Base-by-base conservation (phyloP, 1,140 invertebrate genomes). In the Diorhabda carinulata region DNA sequence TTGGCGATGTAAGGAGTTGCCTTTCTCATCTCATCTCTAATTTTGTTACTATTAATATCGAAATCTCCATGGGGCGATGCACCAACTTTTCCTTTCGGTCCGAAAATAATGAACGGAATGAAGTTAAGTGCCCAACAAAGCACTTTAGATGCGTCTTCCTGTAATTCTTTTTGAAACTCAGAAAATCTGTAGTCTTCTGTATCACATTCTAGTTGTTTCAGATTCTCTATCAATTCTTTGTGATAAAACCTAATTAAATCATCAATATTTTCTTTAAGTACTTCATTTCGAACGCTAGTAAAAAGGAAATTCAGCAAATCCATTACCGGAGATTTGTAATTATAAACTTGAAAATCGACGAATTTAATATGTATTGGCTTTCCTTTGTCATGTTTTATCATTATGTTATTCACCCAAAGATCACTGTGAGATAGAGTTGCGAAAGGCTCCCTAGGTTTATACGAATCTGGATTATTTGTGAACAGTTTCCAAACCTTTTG, bases 301-400 rank as follows among this genome's bases (percentile, higher is more conserved):
- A 83, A 82, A 2, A 89, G 65, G 47, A 87, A 83, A 60, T 88
- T 88, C 0, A 84, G 70, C 3, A 89, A 61, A 72, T 89, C 87
- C 2, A 84, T 78, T 0, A 82, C 72, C 4, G 84, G 78, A 25
- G 83, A 87, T 1, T 79, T 77, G 56, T 84, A 83, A 8, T 83
- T 72, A 7, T 82, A 81, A 25, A 85, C 82, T 79, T 89, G 87
- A 70, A 87, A 89, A 72, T 89, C 88, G 0, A 89, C 79, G 5
- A 66, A 43, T 59, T 66, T 66, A 9, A 57, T 57, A 8, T 10
- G 8, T 41, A 57, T n/a, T 60, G 65, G 56, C 4, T 5, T 47
- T 3, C 57, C 65, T 6, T 66, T 47, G 9, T 42, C n/a, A 3
- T 57, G 9, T 43, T 44, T 66, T 6, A 66, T 43, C 65, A 66